Percentiles rank a stretch among this genome's conserved stretches.
phyloP scores from a whole-genome alignment of 2,888 invertebrate genomes.

The Lampropteryx suffumata region DNA sequence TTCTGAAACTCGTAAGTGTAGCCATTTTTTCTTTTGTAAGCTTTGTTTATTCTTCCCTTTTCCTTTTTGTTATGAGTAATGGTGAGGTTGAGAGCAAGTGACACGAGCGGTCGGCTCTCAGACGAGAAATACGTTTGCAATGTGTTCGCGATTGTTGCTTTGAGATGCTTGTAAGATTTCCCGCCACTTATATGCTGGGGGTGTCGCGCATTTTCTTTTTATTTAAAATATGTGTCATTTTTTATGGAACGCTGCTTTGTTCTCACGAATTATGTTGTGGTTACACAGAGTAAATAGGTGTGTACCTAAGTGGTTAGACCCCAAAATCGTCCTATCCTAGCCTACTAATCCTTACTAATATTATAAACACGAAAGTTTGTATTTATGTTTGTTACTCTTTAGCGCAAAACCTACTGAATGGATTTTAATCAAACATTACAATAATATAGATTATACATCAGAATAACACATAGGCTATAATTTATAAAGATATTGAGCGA shows the following conservation, averaged over 20 bases:
- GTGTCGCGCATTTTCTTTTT: constrained; percentile 50
- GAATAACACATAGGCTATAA: no score
- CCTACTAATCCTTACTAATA: no score
- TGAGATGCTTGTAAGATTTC: constrained; percentile 57
- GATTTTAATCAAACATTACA: no score
- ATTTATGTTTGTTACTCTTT: no score
- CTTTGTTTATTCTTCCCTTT: constrained; percentile 69
- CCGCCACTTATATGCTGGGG: constrained; percentile 69
- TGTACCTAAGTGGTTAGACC: no score
- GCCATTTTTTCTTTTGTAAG: constrained; percentile 70
- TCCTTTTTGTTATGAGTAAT: constrained; percentile 72
- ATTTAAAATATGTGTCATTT: constrained; percentile 35
- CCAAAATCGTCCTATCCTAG: no score
- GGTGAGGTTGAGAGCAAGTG: constrained; percentile 55
- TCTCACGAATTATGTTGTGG: constrained; percentile 16
- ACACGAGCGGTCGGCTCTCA: constrained; percentile 51
- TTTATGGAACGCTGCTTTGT: constrained; percentile 22
- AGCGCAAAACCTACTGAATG: no score
- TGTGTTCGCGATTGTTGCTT: constrained; percentile 55
- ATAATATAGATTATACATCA: no score
- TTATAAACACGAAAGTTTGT: no score
- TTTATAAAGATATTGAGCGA: no score
- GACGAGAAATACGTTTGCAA: constrained; percentile 60
- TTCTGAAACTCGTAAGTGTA: constrained; percentile 75
- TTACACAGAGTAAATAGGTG: not conserved